These are phyloP conservation scores for Drosophila cognata DNA, from an alignment of 2,888 invertebrate genomes.

Conservation along the genomic window DNA sequence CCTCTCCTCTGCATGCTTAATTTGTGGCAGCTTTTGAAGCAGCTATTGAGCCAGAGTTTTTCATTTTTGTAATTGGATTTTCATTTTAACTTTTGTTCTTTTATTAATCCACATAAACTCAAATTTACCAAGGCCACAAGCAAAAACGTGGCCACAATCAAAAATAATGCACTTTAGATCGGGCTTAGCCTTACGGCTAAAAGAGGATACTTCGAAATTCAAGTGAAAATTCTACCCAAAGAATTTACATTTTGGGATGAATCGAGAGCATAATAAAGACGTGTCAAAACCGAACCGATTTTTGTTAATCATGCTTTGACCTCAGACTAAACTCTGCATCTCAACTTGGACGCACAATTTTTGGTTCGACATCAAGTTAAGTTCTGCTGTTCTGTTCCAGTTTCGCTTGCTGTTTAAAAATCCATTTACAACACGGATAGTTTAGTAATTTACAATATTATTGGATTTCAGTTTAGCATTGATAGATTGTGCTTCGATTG, in stretches of 20 bases:
- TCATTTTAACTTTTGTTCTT: background rate
- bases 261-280: background rate
- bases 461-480: background rate
- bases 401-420: background rate
- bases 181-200: background rate
- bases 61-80: background rate
- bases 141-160: background rate
- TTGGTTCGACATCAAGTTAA: background rate
- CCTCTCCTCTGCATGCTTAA: slow-evolving; percentile 7
- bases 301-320: background rate
- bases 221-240: background rate
- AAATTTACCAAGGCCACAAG: background rate
- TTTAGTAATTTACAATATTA: background rate
- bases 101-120: background rate
- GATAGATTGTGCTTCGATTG: background rate
- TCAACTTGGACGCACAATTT: background rate
- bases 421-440: background rate
- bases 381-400: background rate
- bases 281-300: background rate
- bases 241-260: background rate
- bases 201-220: background rate
- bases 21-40: slow-evolving; percentile 17
- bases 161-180: background rate
- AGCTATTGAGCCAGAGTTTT: background rate
- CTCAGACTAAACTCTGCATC: background rate